phyloP scores from a whole-genome alignment of 30 jellyfish, hydroid and myxozoan genomes.

The Chrysaora quinquecirrha region DNA sequence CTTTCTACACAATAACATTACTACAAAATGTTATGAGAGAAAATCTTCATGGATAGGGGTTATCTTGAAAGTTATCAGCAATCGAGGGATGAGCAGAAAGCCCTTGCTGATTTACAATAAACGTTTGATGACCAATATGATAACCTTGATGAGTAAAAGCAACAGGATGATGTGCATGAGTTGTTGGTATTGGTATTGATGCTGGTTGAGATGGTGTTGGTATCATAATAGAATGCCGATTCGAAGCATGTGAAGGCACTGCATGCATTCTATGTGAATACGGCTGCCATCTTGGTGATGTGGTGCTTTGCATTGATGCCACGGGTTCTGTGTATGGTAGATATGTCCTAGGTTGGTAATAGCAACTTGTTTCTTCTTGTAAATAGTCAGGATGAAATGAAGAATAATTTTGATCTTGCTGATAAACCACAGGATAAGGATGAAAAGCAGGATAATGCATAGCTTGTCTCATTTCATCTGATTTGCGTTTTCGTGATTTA shows the following conservation, averaged over 20 bases:
- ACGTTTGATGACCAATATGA: slow-evolving; percentile 52
- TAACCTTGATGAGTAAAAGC: slow-evolving; percentile 37
- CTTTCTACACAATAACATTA: too few species aligned
- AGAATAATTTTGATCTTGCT: slow-evolving; percentile 54
- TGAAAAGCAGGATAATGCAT: slow-evolving; percentile 18
- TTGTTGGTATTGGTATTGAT: neutral
- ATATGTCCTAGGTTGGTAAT: slow-evolving; percentile 39
- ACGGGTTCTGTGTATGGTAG: slow-evolving; percentile 32
- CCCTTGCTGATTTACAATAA: slow-evolving; percentile 22
- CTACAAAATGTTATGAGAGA: too few species aligned
- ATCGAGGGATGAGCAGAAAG: too few species aligned
- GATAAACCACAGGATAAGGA: slow-evolving; percentile 48
- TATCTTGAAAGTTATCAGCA: too few species aligned
- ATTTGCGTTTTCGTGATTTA: slow-evolving; percentile 61
- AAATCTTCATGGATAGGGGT: too few species aligned
- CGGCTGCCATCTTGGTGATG: slow-evolving; percentile 46
- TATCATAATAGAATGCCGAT: slow-evolving; percentile 16
- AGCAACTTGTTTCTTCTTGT: slow-evolving; percentile 35
- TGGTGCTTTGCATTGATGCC: slow-evolving; percentile 11
- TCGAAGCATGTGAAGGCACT: slow-evolving; percentile 41
- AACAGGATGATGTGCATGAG: neutral
- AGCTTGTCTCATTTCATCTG: slow-evolving; percentile 44
- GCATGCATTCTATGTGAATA: slow-evolving; percentile 63
- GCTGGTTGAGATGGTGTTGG: neutral
- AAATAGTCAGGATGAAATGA: slow-evolving; percentile 32